Percentiles rank a stretch among this genome's conserved stretches.
These are phyloP conservation scores for Muscicapa striata DNA, from an alignment of 2,797 vertebrate species.

Conservation along the genomic window DNA sequence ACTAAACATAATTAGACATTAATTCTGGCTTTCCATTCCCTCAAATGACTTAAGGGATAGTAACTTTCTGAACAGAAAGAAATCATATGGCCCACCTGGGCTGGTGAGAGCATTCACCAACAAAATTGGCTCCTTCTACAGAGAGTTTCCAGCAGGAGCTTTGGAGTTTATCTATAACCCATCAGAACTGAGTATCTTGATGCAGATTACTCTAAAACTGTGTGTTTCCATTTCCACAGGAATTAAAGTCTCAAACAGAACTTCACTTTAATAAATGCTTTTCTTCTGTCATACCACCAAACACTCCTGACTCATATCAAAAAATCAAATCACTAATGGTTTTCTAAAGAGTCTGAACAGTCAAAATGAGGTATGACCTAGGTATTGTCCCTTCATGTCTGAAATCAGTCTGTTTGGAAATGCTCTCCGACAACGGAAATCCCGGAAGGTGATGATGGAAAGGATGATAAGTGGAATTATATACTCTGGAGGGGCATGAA, in stretches of 20 bases:
- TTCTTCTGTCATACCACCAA: background rate
- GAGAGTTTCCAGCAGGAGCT: background rate
- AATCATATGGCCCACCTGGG: constrained; percentile 43
- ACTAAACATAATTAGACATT: constrained; percentile 64
- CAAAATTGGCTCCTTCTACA: background rate
- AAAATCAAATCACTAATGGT: background rate
- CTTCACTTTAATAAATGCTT: background rate
- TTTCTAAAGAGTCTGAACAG: background rate
- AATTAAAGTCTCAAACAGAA: background rate
- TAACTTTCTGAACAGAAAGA: constrained; percentile 51
- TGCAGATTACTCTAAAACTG: background rate
- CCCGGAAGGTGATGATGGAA: constrained; percentile 42
- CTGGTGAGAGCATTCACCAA: constrained; percentile 27
- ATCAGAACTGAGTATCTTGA: background rate
- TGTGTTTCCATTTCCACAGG: background rate
- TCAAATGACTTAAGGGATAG: constrained; percentile 56
- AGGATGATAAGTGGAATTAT: constrained; percentile 46
- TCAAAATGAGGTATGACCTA: constrained; percentile 7
- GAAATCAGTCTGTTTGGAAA: constrained; percentile 31
- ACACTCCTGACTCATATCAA: background rate
- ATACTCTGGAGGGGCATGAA: background rate
- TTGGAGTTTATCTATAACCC: background rate
- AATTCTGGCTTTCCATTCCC: constrained; percentile 62
- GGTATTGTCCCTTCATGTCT: constrained; percentile 18
- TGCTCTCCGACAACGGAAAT: background rate